These are phyloP conservation scores for Macroglossus sobrinus DNA, from an alignment of 2,113 vertebrate species.

Conservation along the genomic window DNA sequence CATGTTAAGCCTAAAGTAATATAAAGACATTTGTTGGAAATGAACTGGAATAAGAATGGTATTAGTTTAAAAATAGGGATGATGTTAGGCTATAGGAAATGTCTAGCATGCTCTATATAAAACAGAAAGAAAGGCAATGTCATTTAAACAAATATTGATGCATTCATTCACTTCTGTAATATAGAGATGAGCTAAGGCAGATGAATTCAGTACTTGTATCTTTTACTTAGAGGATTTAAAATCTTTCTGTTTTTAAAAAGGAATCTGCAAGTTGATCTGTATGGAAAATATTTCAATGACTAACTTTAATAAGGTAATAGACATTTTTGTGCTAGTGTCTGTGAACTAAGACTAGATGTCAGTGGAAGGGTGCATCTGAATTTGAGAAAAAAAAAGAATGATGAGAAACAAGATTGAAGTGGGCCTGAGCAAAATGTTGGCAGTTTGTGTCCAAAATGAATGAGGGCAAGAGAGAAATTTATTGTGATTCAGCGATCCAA, in stretches of 20 bases:
- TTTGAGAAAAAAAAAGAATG: background rate
- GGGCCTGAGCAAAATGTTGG: background rate
- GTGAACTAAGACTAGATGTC: background rate
- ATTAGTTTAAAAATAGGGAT: background rate
- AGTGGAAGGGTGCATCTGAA: background rate
- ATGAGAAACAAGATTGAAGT: background rate
- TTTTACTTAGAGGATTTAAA: background rate
- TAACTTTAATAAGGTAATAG: background rate
- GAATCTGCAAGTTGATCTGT: background rate
- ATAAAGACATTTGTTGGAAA: background rate
- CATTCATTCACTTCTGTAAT: background rate
- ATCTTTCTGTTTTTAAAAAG: background rate
- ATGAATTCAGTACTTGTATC: background rate
- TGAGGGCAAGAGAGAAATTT: background rate
- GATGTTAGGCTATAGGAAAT: background rate
- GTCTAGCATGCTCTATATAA: background rate
- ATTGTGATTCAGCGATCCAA: background rate
- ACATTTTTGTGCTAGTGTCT: background rate
- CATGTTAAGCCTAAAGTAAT: background rate
- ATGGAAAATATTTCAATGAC: background rate
- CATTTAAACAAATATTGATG: background rate
- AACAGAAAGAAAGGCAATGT: background rate
- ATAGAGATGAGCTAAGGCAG: background rate
- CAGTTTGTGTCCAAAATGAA: background rate
- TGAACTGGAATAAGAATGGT: background rate